These are phyloP conservation scores for Zygothrica quintamaculata DNA, from an alignment of 2,888 invertebrate genomes.

Conservation along the genomic window DNA sequence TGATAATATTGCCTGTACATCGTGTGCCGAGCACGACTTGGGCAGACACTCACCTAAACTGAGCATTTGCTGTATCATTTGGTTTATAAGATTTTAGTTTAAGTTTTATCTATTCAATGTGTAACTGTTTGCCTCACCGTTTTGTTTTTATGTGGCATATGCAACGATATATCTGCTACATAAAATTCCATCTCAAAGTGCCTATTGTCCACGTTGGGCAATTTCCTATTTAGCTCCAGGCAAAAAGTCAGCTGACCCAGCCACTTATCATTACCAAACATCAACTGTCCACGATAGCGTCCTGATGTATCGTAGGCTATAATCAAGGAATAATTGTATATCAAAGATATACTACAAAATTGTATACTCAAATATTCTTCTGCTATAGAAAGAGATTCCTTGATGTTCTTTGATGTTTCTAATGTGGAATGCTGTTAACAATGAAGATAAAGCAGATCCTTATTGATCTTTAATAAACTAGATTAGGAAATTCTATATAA, in stretches of 20 bases:
- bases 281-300: constrained; percentile 90
- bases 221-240: constrained; percentile 85
- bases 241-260: constrained; percentile 90
- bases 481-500: too few species aligned
- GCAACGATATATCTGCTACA: constrained; percentile 76
- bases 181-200: constrained; percentile 83
- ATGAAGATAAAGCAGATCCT: too few species aligned
- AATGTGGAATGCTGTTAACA: too few species aligned
- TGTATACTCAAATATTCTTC: too few species aligned
- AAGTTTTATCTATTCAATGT: neutral
- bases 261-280: constrained; percentile 93
- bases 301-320: constrained; percentile 92
- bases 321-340: neutral
- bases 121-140: constrained; percentile 62
- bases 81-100: too few species aligned
- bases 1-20: constrained; percentile 85
- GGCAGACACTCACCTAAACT: constrained; percentile 91
- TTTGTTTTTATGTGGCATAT: constrained; percentile 68
- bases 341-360: too few species aligned
- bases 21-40: constrained; percentile 87
- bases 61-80: constrained; percentile 86
- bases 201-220: constrained; percentile 69
- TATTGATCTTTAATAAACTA: too few species aligned
- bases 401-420: too few species aligned
- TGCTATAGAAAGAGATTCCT: too few species aligned